Evolutionary conservation across 2,888 invertebrate genomes (phyloP).

Genomic region (Melanophora roralis): DNA sequence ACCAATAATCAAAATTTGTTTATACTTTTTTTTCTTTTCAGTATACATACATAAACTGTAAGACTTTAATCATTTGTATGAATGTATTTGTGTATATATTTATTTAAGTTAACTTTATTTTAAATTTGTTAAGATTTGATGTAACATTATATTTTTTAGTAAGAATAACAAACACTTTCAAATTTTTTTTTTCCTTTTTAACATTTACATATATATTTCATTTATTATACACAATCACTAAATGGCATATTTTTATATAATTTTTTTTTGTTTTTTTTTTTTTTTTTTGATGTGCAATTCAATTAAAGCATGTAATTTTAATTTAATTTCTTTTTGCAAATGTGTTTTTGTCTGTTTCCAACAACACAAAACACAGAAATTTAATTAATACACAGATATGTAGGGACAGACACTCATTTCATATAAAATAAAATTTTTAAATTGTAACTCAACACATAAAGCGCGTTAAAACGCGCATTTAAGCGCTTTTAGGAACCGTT

Average conservation of each 20-base stretch:
- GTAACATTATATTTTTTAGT: neutral
- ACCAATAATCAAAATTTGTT: constrained; percentile 2
- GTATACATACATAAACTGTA: constrained; percentile 23
- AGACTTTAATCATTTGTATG: constrained; percentile 11
- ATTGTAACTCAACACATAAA: constrained; percentile 50
- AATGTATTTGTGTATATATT: neutral
- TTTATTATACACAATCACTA: too few species aligned
- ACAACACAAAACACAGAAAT: constrained; percentile 23
- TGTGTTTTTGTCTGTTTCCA: neutral
- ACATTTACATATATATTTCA: too few species aligned
- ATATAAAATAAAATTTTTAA: constrained; percentile 40
- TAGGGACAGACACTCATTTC: neutral
- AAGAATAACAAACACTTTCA: constrained; percentile 29
- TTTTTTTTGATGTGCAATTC: too few species aligned
- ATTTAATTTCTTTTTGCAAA: constrained; percentile 7
- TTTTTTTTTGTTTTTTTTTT: neutral
- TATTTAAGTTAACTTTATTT: neutral
- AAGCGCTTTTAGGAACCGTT: constrained; percentile 62
- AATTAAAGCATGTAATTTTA: neutral
- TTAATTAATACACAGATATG: neutral
- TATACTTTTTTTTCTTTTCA: neutral
- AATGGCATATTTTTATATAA: too few species aligned
- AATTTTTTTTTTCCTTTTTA: constrained; percentile 12
- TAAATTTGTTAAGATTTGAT: neutral
- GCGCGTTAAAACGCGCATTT: constrained; percentile 61